Evolutionary conservation across 2,888 invertebrate genomes (phyloP).

Genomic region (Girardia tigrina): DNA sequence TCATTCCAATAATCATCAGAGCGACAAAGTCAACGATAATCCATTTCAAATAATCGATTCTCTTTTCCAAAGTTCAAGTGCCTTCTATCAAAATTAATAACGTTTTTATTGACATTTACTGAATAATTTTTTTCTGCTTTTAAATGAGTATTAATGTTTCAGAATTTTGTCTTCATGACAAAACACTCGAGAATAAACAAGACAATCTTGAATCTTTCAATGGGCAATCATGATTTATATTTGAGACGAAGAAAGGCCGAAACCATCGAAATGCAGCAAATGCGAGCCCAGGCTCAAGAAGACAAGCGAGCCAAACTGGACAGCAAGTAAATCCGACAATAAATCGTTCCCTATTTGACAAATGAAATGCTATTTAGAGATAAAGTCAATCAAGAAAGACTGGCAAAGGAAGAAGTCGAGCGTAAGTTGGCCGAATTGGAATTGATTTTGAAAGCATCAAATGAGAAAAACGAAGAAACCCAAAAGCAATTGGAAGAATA

Average conservation of each 20-base stretch:
- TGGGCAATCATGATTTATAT: constrained; percentile 98
- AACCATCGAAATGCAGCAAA: constrained; percentile 97
- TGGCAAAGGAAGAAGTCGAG: constrained; percentile 31
- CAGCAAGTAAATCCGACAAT: constrained; percentile 59
- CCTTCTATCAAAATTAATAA: too few species aligned
- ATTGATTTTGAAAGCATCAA: constrained; percentile 19
- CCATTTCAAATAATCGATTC: too few species aligned
- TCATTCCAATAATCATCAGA: too few species aligned
- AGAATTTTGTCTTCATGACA: constrained; percentile 96
- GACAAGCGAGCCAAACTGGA: constrained; percentile 86
- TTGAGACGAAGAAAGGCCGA: constrained; percentile 97
- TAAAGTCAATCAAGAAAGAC: constrained; percentile 21
- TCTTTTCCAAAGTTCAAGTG: too few species aligned
- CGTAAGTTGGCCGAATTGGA: constrained; percentile 30
- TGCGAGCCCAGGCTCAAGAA: constrained; percentile 95
- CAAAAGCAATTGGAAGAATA: constrained; percentile 27
- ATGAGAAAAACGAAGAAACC: constrained; percentile 20
- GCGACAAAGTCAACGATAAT: too few species aligned
- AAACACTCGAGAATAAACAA: constrained; percentile 94
- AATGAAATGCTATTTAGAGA: too few species aligned
- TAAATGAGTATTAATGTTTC: too few species aligned
- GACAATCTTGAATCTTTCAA: constrained; percentile 88
- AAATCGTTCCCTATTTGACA: background rate
- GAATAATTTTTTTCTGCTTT: too few species aligned
- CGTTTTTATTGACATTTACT: too few species aligned